A percentile compares a stretch with the other conserved stretches of the same genome.
Conservation (phyloP, 2,888 invertebrate genomes). For the Hemistola chrysoprasaria region DNA sequence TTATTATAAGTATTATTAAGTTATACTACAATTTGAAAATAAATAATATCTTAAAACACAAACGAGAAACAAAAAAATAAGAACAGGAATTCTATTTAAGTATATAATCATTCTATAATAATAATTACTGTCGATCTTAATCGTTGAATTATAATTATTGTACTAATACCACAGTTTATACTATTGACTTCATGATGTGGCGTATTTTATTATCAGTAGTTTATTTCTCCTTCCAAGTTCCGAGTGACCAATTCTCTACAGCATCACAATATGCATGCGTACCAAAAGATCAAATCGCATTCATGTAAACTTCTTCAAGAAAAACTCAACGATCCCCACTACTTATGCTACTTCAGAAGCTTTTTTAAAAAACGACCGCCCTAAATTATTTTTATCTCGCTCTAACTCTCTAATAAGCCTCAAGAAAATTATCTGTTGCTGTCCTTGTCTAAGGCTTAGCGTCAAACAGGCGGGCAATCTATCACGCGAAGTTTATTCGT, state of each 20-base stretch:
- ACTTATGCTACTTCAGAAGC: conserved; percentile 74
- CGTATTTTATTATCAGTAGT: no score
- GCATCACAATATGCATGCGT: conserved; percentile 49
- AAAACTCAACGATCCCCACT: conserved; percentile 81
- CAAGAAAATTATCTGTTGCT: conserved; percentile 29
- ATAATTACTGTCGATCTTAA: no score
- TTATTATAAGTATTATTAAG: no score
- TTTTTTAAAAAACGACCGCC: conserved; percentile 75
- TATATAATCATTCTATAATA: no score
- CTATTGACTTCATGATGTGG: no score
- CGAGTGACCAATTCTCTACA: conserved; percentile 46
- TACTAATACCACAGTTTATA: no score
- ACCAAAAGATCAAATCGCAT: conserved; percentile 73
- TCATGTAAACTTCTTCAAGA: conserved; percentile 81
- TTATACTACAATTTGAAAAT: no score
- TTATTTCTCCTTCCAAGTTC: no score
- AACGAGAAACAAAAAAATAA: no score
- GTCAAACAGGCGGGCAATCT: conserved; percentile 75
- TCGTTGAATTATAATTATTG: no score
- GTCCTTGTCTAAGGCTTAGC: conserved; percentile 72
- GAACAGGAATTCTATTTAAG: no score
- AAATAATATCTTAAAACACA: no score
- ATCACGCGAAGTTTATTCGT: conserved; percentile 79
- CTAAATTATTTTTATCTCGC: conserved; percentile 48
- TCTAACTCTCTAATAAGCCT: conserved; percentile 31